Conservation (phyloP, 2,797 vertebrate species). For the Muraenolepis orangiensis region DNA sequence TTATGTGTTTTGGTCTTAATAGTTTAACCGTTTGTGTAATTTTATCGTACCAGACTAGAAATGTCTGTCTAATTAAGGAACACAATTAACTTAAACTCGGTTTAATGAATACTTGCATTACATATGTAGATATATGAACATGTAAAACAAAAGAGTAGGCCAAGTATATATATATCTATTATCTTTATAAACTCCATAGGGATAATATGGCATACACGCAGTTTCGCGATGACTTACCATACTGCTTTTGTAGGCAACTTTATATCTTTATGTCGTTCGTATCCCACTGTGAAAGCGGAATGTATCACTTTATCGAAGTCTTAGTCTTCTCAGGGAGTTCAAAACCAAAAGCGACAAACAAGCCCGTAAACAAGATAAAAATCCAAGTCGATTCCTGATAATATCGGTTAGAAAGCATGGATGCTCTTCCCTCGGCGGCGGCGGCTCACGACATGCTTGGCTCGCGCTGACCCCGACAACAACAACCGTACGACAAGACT, state of each 20-base stretch:
- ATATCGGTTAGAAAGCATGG: slow-evolving; percentile 37
- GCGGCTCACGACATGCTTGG: slow-evolving; percentile 58
- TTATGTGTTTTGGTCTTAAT: no score
- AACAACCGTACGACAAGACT: background rate
- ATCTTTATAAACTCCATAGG: background rate
- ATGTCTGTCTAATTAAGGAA: background rate
- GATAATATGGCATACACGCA: background rate
- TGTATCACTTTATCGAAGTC: slow-evolving; percentile 13
- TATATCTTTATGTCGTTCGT: slow-evolving; percentile 22
- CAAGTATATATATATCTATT: background rate
- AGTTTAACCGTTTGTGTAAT: no score
- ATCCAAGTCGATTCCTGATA: slow-evolving; percentile 48
- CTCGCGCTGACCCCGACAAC: background rate
- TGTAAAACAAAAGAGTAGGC: background rate
- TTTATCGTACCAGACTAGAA: background rate
- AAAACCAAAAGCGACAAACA: slow-evolving; percentile 4
- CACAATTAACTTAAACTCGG: background rate
- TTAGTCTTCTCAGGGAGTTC: background rate
- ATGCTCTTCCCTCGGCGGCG: slow-evolving; percentile 56
- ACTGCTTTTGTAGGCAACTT: slow-evolving; percentile 26
- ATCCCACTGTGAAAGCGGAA: slow-evolving; percentile 28
- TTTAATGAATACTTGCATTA: background rate
- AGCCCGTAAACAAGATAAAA: slow-evolving; percentile 17
- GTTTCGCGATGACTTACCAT: slow-evolving; percentile 63
- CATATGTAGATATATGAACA: background rate